Conservation (phyloP, 2,113 vertebrate genomes). For the Romanogobio albipinnatus region DNA sequence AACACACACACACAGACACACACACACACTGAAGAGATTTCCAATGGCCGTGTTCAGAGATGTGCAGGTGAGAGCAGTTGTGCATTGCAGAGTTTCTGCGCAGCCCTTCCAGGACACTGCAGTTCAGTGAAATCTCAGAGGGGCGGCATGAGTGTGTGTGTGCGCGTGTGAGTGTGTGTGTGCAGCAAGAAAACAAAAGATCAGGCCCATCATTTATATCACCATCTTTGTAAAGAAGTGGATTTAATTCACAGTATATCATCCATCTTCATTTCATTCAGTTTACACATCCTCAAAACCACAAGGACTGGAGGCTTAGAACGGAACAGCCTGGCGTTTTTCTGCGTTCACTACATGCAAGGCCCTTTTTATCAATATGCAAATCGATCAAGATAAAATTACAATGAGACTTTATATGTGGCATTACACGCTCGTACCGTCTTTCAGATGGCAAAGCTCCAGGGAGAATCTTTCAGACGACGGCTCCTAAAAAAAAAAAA, state of each 20-base stretch:
- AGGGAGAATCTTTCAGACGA: background rate
- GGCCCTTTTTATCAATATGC: constrained; percentile 44
- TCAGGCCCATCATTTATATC: constrained; percentile 12
- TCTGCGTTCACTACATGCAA: constrained; percentile 26
- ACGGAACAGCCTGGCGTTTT: constrained; percentile 25
- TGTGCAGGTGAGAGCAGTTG: constrained; percentile 9
- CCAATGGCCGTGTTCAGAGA: background rate
- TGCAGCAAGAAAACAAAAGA: constrained; percentile 23
- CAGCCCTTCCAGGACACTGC: constrained; percentile 49
- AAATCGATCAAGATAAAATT: constrained; percentile 39
- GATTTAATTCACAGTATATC: constrained; percentile 58
- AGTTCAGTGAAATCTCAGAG: constrained; percentile 36
- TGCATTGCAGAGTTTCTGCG: constrained; percentile 51
- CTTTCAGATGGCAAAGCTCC: background rate
- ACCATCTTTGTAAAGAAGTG: constrained; percentile 43
- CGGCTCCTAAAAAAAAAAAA: background rate
- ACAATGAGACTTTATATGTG: constrained; percentile 5
- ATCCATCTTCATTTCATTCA: constrained; percentile 51
- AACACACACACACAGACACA: background rate
- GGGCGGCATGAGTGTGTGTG: background rate
- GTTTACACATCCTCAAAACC: constrained; percentile 38
- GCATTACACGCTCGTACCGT: background rate
- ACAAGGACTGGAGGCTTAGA: constrained; percentile 49
- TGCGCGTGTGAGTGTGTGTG: background rate
- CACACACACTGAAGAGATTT: background rate